Conservation (phyloP, 2,888 invertebrate genomes). For the Ommatoiulus sabulosus region DNA sequence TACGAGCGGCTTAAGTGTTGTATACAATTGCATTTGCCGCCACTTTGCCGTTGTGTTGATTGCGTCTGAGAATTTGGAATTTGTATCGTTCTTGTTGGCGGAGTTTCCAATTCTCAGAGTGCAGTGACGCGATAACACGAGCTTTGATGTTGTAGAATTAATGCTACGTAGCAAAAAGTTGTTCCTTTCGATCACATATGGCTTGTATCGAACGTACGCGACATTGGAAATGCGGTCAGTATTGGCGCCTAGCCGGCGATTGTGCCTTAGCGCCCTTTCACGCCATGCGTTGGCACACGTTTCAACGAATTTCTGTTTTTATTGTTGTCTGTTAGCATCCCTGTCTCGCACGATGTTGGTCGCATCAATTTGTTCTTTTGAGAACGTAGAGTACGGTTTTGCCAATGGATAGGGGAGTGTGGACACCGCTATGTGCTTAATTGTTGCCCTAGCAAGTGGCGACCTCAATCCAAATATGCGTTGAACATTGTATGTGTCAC, state of each 20-base stretch:
- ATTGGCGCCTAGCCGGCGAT: not conserved
- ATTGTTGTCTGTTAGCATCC: not conserved
- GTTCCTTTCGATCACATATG: not conserved
- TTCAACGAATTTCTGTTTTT: not conserved
- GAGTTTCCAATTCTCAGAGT: not conserved
- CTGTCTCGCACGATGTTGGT: not conserved
- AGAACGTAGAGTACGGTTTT: not conserved
- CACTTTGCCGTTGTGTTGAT: slow-evolving; percentile 12
- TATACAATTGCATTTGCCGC: not conserved
- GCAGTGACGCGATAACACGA: not conserved
- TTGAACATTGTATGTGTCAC: not conserved
- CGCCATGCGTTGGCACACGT: not conserved
- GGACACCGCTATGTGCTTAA: not conserved
- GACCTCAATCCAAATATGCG: slow-evolving; percentile 24
- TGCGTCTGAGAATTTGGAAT: not conserved
- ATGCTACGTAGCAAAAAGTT: not conserved
- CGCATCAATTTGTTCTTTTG: not conserved
- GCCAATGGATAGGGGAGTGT: not conserved
- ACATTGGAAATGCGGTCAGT: not conserved
- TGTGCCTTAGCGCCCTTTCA: not conserved
- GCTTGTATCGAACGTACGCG: not conserved
- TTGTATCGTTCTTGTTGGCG: not conserved
- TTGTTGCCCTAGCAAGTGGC: slow-evolving; percentile 35
- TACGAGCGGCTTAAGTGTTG: not conserved
- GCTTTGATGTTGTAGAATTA: not conserved